These are phyloP conservation scores for Masnerella sp. DNA, from an alignment of 2,888 invertebrate genomes.

Conservation along the genomic window DNA sequence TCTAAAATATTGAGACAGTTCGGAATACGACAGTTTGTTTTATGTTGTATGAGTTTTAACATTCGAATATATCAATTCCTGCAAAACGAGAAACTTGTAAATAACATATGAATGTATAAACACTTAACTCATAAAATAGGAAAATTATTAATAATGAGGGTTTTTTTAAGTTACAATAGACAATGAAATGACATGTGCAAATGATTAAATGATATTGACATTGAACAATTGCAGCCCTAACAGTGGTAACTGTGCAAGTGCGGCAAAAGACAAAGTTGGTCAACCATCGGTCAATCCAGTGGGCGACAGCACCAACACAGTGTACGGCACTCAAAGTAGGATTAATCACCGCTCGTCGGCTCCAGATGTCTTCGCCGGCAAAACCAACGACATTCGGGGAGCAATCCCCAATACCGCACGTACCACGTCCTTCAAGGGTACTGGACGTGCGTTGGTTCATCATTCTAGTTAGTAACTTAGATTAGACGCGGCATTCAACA, in stretches of 20 bases:
- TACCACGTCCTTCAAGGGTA: slow-evolving; percentile 65
- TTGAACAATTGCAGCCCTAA: slow-evolving; percentile 77
- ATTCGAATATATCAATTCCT: no score
- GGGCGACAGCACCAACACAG: slow-evolving; percentile 57
- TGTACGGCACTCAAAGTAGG: slow-evolving; percentile 60
- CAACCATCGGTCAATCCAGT: slow-evolving; percentile 64
- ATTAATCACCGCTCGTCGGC: slow-evolving; percentile 65
- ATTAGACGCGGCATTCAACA: no score
- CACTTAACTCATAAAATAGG: no score
- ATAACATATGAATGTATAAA: no score
- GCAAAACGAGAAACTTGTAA: no score
- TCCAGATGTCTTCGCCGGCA: slow-evolving; percentile 65
- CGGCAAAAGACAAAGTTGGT: slow-evolving; percentile 63
- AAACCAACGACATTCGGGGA: slow-evolving; percentile 65
- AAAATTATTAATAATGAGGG: no score
- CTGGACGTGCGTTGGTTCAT: slow-evolving; percentile 65
- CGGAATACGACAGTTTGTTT: no score
- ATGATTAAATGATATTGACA: neutral
- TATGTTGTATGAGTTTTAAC: no score
- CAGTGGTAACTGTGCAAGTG: slow-evolving; percentile 78
- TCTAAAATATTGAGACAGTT: no score
- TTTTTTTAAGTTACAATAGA: no score
- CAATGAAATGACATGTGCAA: no score
- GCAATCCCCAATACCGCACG: slow-evolving; percentile 64
- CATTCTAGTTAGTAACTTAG: slow-evolving; percentile 63